A percentile compares a stretch with the other conserved stretches of the same genome.
Conservation (phyloP, 1,140 invertebrate species). For the Leptopilina boulardi region DNA sequence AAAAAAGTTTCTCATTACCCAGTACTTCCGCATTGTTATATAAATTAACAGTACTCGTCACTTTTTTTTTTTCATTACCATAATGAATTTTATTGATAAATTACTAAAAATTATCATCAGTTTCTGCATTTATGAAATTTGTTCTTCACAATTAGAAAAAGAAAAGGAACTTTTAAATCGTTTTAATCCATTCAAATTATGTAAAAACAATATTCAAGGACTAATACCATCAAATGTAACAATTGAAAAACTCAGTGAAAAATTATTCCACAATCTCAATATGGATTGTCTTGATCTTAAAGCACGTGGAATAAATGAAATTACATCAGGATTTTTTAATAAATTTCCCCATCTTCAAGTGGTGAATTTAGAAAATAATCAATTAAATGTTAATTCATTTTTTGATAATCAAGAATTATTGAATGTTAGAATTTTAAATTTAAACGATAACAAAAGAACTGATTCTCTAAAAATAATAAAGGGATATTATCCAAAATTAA, state of each 20-base stretch:
- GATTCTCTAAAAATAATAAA: not conserved
- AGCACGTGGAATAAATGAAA: slow-evolving; percentile 25
- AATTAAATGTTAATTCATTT: slow-evolving; percentile 29
- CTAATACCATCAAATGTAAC: not conserved
- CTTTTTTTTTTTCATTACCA: too few species aligned
- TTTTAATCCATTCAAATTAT: not conserved
- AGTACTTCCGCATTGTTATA: slow-evolving; percentile 14
- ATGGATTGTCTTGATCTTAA: slow-evolving; percentile 18
- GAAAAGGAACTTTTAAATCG: not conserved
- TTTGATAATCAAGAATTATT: not conserved
- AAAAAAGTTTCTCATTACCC: not conserved
- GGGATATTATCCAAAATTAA: slow-evolving; percentile 28
- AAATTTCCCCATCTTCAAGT: slow-evolving; percentile 28
- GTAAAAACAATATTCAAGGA: not conserved
- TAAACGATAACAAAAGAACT: not conserved
- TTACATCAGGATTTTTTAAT: slow-evolving; percentile 20
- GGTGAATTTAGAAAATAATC: slow-evolving; percentile 35
- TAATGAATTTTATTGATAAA: too few species aligned
- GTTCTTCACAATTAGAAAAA: not conserved
- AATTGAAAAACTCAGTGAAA: not conserved
- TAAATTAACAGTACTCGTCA: not conserved
- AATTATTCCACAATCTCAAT: not conserved
- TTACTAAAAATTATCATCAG: too few species aligned
- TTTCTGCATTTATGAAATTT: not conserved
- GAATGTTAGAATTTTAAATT: not conserved